Conservation (phyloP, 1,140 invertebrate genomes). For the Drosophila repletoides region DNA sequence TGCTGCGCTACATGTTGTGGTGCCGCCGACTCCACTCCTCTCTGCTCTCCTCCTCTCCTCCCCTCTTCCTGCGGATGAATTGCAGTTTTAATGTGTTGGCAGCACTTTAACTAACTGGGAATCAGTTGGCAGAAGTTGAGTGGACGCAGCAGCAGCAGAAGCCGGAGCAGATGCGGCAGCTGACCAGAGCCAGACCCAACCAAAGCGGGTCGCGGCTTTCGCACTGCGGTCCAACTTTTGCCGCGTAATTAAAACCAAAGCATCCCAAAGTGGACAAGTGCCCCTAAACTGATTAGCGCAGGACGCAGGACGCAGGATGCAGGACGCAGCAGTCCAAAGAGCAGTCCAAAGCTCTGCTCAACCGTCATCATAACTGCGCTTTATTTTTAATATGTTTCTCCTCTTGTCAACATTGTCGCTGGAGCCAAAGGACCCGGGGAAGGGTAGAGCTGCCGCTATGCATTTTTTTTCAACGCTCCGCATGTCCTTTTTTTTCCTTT, state of each 20-base stretch:
- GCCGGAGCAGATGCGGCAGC: constrained; percentile 19
- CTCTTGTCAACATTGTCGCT: constrained; percentile 20
- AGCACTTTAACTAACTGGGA: constrained; percentile 74
- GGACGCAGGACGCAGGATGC: constrained; percentile 32
- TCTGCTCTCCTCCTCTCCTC: neutral
- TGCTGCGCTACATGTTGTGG: constrained; percentile 50
- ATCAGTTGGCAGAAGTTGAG: constrained; percentile 36
- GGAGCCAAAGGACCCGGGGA: too few relatives aligned
- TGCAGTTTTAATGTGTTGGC: constrained; percentile 78
- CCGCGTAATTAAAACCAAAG: constrained; percentile 80
- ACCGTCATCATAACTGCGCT: too few relatives aligned
- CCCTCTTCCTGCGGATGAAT: constrained; percentile 53
- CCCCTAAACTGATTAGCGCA: constrained; percentile 75
- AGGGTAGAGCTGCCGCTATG: too few relatives aligned
- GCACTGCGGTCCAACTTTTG: constrained; percentile 63
- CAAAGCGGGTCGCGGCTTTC: constrained; percentile 8
- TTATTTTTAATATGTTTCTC: constrained; percentile 26
- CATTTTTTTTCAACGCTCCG: too few relatives aligned
- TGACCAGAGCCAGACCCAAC: constrained; percentile 20
- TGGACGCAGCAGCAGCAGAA: constrained; percentile 9
- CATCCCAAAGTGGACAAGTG: constrained; percentile 75
- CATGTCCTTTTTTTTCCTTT: too few relatives aligned
- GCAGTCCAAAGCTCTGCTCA: too few relatives aligned
- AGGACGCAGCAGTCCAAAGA: neutral
- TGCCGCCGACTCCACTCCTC: neutral